Percentiles rank a stretch among this genome's conserved stretches.
Evolutionary conservation across 2,797 vertebrate genomes (phyloP).

Genomic region (Pyrrhura leucotis): DNA sequence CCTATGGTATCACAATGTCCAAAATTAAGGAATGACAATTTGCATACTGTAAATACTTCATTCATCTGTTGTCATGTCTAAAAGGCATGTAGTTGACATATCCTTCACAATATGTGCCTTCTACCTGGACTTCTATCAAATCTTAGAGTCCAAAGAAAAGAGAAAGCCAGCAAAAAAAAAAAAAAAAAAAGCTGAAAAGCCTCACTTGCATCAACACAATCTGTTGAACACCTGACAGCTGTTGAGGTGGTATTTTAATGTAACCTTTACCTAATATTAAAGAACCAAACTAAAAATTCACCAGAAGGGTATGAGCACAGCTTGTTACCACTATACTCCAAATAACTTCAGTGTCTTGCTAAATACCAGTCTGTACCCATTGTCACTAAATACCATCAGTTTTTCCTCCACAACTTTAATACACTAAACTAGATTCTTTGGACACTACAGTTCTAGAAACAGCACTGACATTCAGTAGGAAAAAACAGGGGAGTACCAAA

Average conservation of each 20-base stretch:
- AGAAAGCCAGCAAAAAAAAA: not conserved
- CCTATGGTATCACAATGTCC: not conserved
- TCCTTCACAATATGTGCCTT: not conserved
- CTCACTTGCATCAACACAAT: not conserved
- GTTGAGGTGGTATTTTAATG: not conserved
- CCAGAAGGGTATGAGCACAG: not conserved
- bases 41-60: not conserved
- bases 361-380: not conserved
- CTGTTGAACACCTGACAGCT: not conserved
- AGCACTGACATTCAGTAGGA: not conserved
- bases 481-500: not conserved
- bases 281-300: not conserved
- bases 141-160: not conserved
- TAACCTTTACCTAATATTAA: not conserved
- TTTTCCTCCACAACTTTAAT: not conserved
- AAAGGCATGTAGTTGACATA: not conserved
- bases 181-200: not conserved
- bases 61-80: not conserved
- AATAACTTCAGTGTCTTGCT: not conserved
- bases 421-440: not conserved
- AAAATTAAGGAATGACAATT: not conserved
- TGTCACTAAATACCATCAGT: not conserved
- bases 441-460: not conserved
- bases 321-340: not conserved
- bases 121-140: not conserved